Conservation (phyloP, 1,140 invertebrate species). For the Ips typographus region DNA sequence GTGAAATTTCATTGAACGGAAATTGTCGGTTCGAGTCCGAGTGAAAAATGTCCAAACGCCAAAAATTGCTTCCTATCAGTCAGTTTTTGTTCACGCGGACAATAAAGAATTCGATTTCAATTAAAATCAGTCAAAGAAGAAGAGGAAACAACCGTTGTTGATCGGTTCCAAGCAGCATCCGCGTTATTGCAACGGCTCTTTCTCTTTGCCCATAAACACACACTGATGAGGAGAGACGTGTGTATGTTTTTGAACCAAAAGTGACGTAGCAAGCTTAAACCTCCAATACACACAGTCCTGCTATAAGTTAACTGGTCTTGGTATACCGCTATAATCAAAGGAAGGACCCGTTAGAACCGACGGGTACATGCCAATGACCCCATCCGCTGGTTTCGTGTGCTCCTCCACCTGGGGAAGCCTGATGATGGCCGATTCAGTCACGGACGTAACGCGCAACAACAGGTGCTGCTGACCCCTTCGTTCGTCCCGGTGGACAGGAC, state of each 20-base stretch:
- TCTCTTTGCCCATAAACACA: slow-evolving; percentile 4
- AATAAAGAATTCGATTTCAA: background rate
- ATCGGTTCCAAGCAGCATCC: slow-evolving; percentile 23
- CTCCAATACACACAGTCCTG: slow-evolving; percentile 48
- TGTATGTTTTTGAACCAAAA: background rate
- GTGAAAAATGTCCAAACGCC: no score
- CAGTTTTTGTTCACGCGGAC: background rate
- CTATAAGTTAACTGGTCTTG: slow-evolving; percentile 49
- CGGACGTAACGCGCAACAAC: slow-evolving; percentile 48
- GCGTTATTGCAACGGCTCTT: slow-evolving; percentile 34
- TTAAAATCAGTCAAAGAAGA: background rate
- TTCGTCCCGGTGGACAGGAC: slow-evolving; percentile 10
- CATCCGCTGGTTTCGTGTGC: slow-evolving; percentile 30
- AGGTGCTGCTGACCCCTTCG: slow-evolving; percentile 39
- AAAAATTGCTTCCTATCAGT: no score
- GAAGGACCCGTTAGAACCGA: slow-evolving; percentile 43
- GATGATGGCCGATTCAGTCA: slow-evolving; percentile 42
- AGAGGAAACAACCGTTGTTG: slow-evolving; percentile 31
- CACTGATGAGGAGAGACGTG: background rate
- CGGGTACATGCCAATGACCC: slow-evolving; percentile 48
- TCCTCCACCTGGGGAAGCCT: slow-evolving; percentile 47
- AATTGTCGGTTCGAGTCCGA: no score
- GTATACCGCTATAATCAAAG: slow-evolving; percentile 44
- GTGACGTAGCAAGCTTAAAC: slow-evolving; percentile 17
- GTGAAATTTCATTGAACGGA: no score